These are phyloP conservation scores for Cariama cristata DNA, from an alignment of 2,113 vertebrate genomes.

Conservation along the genomic window DNA sequence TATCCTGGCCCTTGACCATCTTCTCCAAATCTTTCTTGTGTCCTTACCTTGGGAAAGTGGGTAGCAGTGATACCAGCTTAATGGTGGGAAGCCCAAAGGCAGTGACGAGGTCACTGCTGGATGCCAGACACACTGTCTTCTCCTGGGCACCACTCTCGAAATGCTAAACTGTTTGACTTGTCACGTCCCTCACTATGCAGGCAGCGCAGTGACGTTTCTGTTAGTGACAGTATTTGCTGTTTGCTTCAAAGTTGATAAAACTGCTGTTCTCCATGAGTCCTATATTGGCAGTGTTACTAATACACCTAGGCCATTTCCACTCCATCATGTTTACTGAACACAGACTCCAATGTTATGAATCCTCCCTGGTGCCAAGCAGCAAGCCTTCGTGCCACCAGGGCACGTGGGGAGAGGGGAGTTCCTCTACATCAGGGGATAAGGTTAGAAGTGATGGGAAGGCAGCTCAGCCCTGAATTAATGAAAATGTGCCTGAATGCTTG, in stretches of 20 bases:
- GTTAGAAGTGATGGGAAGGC: background rate
- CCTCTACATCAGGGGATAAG: background rate
- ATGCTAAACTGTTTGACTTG: background rate
- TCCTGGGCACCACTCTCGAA: background rate
- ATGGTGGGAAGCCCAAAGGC: background rate
- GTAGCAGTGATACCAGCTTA: background rate
- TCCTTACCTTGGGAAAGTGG: rapidly evolving
- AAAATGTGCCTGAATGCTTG: background rate
- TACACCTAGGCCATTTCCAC: background rate
- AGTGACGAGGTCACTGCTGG: rapidly evolving
- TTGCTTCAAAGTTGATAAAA: background rate
- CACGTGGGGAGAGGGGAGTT: background rate
- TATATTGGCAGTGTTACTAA: background rate
- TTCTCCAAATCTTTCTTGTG: background rate
- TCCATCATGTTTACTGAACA: background rate
- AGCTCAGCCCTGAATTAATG: background rate
- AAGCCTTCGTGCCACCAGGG: rapidly evolving
- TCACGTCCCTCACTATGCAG: background rate
- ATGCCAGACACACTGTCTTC: background rate
- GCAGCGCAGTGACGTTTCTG: background rate
- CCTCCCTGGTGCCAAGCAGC: background rate
- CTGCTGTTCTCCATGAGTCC: background rate
- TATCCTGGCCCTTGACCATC: rapidly evolving
- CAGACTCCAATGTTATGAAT: background rate
- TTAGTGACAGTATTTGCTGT: background rate